phyloP scores from a whole-genome alignment of 2,797 vertebrate species.

The Sebastes flavidus region DNA sequence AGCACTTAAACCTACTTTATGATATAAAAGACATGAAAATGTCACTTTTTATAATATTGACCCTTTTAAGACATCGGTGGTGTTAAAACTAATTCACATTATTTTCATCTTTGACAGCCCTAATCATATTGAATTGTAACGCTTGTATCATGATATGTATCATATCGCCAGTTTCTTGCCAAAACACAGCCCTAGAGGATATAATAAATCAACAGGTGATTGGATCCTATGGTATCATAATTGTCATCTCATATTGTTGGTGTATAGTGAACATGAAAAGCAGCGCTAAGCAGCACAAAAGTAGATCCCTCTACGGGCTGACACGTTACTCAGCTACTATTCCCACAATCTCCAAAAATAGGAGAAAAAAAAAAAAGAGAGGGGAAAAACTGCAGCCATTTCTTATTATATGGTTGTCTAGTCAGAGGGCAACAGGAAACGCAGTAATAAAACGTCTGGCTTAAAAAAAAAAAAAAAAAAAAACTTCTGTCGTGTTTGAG shows the following conservation, averaged over 20 bases:
- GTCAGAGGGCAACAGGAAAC: slow-evolving; percentile 78
- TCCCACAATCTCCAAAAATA: slow-evolving; percentile 69
- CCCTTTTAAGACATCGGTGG: no score
- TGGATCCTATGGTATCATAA: neutral
- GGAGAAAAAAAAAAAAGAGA: slow-evolving; percentile 15
- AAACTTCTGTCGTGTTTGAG: slow-evolving; percentile 33
- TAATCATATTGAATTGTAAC: no score
- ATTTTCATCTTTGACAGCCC: no score
- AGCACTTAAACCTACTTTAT: no score
- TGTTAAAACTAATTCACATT: no score
- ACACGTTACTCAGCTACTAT: slow-evolving; percentile 35
- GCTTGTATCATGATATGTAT: no score
- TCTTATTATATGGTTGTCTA: slow-evolving; percentile 75
- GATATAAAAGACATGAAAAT: no score
- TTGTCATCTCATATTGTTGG: neutral
- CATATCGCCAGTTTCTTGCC: no score
- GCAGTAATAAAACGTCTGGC: slow-evolving; percentile 73
- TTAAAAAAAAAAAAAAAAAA: slow-evolving; percentile 52
- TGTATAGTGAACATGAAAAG: neutral
- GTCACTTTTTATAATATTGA: no score
- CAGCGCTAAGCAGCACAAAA: neutral
- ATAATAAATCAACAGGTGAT: neutral
- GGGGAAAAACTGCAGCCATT: slow-evolving; percentile 57
- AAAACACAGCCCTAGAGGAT: no score
- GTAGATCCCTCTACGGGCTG: neutral